Evolutionary conservation across 2,113 vertebrate species (phyloP).

Genomic region (Sylvilagus bachmani): DNA sequence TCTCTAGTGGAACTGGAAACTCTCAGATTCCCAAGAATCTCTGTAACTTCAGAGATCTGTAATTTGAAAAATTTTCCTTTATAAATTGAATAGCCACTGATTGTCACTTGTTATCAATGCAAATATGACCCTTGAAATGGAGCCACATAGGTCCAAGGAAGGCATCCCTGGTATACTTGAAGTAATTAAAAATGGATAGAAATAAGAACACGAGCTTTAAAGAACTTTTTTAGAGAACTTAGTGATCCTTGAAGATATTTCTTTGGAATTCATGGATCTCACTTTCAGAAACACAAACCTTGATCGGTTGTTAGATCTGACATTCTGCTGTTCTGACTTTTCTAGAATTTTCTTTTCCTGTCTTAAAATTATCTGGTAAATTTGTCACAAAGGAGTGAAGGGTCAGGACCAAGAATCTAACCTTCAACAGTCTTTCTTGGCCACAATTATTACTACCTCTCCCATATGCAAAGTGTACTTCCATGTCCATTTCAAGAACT

Average conservation of each 20-base stretch:
- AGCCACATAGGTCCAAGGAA: background rate
- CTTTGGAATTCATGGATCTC: background rate
- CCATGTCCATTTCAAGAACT: background rate
- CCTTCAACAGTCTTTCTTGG: background rate
- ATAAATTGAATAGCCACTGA: background rate
- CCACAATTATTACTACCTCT: slow-evolving; percentile 13
- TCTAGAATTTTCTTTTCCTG: background rate
- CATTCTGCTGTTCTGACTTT: background rate
- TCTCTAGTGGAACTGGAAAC: background rate
- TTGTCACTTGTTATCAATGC: background rate
- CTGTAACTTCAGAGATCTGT: background rate
- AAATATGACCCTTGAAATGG: background rate
- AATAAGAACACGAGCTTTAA: slow-evolving; percentile 29
- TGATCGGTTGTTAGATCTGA: background rate
- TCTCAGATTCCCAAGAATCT: background rate
- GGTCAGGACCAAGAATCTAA: background rate
- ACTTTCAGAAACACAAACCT: slow-evolving; percentile 41
- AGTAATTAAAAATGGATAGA: slow-evolving; percentile 14
- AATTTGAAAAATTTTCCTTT: slow-evolving; percentile 17
- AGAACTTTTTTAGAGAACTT: background rate
- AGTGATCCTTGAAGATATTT: background rate
- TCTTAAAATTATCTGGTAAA: background rate
- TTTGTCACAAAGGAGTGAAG: slow-evolving; percentile 16
- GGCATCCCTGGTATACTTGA: background rate
- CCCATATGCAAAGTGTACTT: background rate